phyloP scores from a whole-genome alignment of 2,797 vertebrate genomes.

The Myotis vivesi region DNA sequence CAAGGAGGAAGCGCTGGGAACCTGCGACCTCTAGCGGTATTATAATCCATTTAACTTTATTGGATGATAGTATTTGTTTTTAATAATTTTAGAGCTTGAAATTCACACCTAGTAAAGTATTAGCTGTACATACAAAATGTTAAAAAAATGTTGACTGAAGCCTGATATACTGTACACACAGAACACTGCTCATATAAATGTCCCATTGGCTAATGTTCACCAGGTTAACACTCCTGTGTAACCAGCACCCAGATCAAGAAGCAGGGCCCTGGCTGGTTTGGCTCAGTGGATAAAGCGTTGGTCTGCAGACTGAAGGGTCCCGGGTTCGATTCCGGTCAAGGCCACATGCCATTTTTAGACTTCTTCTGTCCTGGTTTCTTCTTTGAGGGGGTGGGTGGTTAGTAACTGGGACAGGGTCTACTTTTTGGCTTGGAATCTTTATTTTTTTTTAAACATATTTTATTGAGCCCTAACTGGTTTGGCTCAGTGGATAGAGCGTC shows the following conservation, averaged over 20 bases:
- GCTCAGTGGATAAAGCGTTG: too few species aligned
- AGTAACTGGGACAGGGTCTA: conserved; percentile 86
- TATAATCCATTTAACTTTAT: conserved; percentile 58
- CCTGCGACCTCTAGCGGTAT: conserved; percentile 75
- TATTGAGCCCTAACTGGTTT: too few species aligned
- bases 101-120: neutral
- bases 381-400: conserved; percentile 87
- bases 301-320: too few species aligned
- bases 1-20: too few species aligned
- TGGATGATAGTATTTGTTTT: conserved; percentile 33
- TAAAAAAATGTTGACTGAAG: neutral
- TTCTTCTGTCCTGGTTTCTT: conserved; percentile 94
- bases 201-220: neutral
- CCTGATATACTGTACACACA: neutral
- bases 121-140: neutral
- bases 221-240: neutral
- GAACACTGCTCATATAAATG: neutral
- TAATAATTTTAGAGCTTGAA: conserved; percentile 31
- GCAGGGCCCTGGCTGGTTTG: too few species aligned
- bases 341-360: conserved; percentile 87
- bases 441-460: too few species aligned
- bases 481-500: too few species aligned
- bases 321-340: too few species aligned
- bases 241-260: neutral
- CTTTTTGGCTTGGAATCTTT: conserved; percentile 89